Evolutionary conservation across 2,797 vertebrate genomes (phyloP).

Genomic region (Notolepis coatsorum): DNA sequence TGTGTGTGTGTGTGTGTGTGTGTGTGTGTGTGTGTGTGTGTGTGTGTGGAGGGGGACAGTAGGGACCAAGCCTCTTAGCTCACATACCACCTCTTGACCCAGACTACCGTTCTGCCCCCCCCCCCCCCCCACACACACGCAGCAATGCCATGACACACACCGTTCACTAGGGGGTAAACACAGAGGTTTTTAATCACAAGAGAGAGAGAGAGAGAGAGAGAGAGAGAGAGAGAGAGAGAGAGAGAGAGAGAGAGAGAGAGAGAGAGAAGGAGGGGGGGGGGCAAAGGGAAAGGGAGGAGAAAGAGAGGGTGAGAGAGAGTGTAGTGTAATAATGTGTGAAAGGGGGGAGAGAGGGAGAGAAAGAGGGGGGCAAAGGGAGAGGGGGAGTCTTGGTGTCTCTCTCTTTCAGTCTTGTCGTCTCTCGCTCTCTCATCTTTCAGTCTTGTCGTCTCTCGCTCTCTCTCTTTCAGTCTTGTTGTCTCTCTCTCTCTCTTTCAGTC

Average conservation of each 20-base stretch:
- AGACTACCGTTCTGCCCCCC: slow-evolving; percentile 65
- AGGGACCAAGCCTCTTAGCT: slow-evolving; percentile 60
- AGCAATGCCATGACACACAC: slow-evolving; percentile 32
- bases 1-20: slow-evolving; percentile 22
- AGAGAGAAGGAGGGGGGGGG: too few relatives aligned
- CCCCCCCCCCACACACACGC: slow-evolving; percentile 33
- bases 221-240: neutral
- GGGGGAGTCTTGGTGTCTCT: too few relatives aligned
- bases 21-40: slow-evolving; percentile 12
- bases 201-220: slow-evolving; percentile 25
- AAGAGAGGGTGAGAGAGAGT: too few relatives aligned
- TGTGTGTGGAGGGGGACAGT: slow-evolving; percentile 28
- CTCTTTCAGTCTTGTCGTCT: neutral
- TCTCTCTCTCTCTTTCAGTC: neutral
- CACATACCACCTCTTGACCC: slow-evolving; percentile 38
- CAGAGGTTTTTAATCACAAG: slow-evolving; percentile 39
- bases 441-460: too few relatives aligned
- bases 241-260: too few relatives aligned
- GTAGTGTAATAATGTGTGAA: too few relatives aligned
- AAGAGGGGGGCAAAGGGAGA: too few relatives aligned
- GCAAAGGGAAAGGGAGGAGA: too few relatives aligned
- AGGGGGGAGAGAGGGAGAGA: too few relatives aligned
- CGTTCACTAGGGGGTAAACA: slow-evolving; percentile 51
- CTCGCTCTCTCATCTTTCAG: neutral
- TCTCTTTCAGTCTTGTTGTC: neutral